A percentile compares a stretch with the other conserved stretches of the same genome.
These are phyloP conservation scores for Melinaea marsaeus DNA, from an alignment of 2,888 invertebrate genomes.

Conservation along the genomic window DNA sequence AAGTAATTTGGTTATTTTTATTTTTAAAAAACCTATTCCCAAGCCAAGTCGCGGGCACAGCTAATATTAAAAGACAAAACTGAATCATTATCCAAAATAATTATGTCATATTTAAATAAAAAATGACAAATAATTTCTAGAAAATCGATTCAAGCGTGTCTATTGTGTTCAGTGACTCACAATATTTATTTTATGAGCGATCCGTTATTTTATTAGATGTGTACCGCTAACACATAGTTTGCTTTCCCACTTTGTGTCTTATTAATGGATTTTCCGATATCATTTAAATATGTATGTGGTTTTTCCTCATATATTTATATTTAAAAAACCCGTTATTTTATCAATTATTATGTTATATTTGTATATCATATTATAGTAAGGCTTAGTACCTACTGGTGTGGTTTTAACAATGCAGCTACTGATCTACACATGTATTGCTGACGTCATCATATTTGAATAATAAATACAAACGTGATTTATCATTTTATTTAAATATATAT, in stretches of 20 bases:
- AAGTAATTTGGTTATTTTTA: too few relatives aligned
- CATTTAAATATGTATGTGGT: slow-evolving; percentile 3
- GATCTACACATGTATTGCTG: slow-evolving; percentile 24
- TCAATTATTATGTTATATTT: not conserved
- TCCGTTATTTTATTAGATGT: slow-evolving; percentile 23
- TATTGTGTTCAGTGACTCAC: slow-evolving; percentile 15
- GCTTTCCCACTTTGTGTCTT: slow-evolving; percentile 17
- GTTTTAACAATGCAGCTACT: slow-evolving; percentile 20
- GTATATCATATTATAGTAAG: slow-evolving; percentile 6
- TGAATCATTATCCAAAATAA: slow-evolving; percentile 1
- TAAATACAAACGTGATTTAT: slow-evolving; percentile 6
- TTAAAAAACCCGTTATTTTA: too few relatives aligned
- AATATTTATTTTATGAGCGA: slow-evolving; percentile 17
- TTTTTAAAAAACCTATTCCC: too few relatives aligned
- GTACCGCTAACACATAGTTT: slow-evolving; percentile 24
- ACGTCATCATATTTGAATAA: slow-evolving; percentile 7
- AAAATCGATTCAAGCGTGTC: not conserved
- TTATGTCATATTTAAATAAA: slow-evolving; percentile 9
- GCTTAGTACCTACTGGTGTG: slow-evolving; percentile 7
- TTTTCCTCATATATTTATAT: too few relatives aligned
- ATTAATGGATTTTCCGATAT: slow-evolving; percentile 27
- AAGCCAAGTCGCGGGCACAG: not conserved
- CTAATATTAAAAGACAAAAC: not conserved
- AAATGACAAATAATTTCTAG: slow-evolving; percentile 8
- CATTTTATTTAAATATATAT: not conserved